These are phyloP conservation scores for Emmelina monodactyla DNA, from an alignment of 2,888 invertebrate genomes.

Conservation along the genomic window DNA sequence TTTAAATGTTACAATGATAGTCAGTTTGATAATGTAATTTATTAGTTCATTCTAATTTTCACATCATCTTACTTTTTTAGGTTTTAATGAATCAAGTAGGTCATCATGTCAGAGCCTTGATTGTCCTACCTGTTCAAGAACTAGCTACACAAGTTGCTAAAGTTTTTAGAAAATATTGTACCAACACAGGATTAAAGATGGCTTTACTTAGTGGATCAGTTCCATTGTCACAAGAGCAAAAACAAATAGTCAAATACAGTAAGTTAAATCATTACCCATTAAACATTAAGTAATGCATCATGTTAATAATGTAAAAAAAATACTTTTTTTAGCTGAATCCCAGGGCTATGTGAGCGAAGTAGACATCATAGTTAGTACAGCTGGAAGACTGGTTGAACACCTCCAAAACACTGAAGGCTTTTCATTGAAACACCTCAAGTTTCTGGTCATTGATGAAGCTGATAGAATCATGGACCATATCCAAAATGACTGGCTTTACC, in stretches of 20 bases:
- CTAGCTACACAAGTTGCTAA: slow-evolving; percentile 88
- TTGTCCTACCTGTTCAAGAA: slow-evolving; percentile 94
- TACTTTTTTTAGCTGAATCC: slow-evolving; percentile 66
- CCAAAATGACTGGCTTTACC: slow-evolving; percentile 89
- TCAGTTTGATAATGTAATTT: no score
- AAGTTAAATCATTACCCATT: slow-evolving; percentile 22
- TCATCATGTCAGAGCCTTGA: slow-evolving; percentile 78
- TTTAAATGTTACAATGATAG: neutral
- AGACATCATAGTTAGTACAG: slow-evolving; percentile 92
- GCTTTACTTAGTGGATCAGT: slow-evolving; percentile 74
- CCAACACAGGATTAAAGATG: slow-evolving; percentile 73
- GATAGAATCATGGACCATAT: slow-evolving; percentile 93
- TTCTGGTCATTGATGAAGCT: slow-evolving; percentile 95
- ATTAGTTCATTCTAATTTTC: no score
- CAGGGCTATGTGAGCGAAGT: slow-evolving; percentile 68
- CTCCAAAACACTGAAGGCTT: slow-evolving; percentile 84
- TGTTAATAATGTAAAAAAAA: no score
- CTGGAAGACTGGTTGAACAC: slow-evolving; percentile 93
- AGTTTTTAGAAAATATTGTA: slow-evolving; percentile 78
- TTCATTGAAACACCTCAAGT: slow-evolving; percentile 73
- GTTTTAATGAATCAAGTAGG: slow-evolving; percentile 68
- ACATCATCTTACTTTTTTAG: slow-evolving; percentile 35
- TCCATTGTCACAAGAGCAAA: slow-evolving; percentile 73
- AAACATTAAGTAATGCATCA: no score
- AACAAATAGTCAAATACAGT: slow-evolving; percentile 64